phyloP scores from a whole-genome alignment of 2,797 vertebrate genomes.

The Melanotaenia trifasciata region DNA sequence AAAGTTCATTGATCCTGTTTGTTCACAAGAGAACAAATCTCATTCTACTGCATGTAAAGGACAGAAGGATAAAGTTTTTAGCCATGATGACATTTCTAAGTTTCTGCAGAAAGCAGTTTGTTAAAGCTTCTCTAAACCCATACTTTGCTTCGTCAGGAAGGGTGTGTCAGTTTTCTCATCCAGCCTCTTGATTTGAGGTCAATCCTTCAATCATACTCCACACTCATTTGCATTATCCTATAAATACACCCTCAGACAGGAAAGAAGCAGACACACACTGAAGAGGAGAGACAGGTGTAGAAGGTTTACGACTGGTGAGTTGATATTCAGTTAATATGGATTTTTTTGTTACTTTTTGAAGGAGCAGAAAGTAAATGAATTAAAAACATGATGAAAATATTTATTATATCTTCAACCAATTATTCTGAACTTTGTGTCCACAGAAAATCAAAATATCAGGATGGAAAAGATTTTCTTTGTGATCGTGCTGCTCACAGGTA shows the following conservation, averaged over 20 bases:
- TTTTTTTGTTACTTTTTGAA: neutral
- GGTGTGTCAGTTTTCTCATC: neutral
- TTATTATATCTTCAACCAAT: too few relatives aligned
- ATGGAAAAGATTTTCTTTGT: neutral
- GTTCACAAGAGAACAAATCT: too few relatives aligned
- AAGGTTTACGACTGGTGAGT: neutral
- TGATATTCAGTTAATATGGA: neutral
- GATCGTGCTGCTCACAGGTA: slow-evolving; percentile 34
- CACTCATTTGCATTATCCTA: slow-evolving; percentile 26
- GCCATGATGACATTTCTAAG: too few relatives aligned
- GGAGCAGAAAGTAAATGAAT: too few relatives aligned
- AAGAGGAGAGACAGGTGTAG: neutral
- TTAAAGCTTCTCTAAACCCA: too few relatives aligned
- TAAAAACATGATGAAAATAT: too few relatives aligned
- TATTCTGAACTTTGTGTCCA: neutral
- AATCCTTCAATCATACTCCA: neutral
- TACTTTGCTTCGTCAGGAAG: neutral
- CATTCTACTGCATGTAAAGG: too few relatives aligned
- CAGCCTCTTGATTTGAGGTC: neutral
- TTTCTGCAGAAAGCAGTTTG: too few relatives aligned
- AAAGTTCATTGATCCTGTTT: too few relatives aligned
- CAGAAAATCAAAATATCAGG: neutral
- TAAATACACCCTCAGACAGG: slow-evolving; percentile 17
- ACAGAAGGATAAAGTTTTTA: too few relatives aligned
- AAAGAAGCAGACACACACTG: neutral